These are phyloP conservation scores for Drosophila kanapiae DNA, from an alignment of 1,140 invertebrate genomes.

Conservation along the genomic window DNA sequence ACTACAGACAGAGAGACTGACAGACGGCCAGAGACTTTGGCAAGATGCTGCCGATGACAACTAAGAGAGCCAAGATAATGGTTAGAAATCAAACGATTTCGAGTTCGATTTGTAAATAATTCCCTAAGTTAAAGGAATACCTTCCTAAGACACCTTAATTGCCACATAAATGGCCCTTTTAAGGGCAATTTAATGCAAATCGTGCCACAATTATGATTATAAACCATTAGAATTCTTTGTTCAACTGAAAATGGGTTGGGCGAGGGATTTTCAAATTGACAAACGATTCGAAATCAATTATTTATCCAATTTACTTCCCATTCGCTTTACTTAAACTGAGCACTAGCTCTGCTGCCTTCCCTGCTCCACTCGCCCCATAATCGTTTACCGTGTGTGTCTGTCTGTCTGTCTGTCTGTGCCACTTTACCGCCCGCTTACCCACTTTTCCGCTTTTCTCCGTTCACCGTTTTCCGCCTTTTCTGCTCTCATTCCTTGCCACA, in stretches of 20 bases:
- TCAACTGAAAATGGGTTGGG: no score
- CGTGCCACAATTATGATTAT: neutral
- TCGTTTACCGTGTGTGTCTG: neutral
- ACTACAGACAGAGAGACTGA: slow-evolving; percentile 8
- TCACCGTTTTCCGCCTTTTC: no score
- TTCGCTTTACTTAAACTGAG: neutral
- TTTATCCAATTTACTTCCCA: slow-evolving; percentile 12
- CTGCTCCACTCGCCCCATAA: neutral
- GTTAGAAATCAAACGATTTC: no score
- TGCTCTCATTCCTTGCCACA: no score
- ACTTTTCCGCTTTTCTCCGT: no score
- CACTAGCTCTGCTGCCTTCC: neutral
- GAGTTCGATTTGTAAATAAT: no score
- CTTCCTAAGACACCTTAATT: no score
- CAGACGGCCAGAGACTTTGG: slow-evolving; percentile 5
- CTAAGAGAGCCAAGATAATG: no score
- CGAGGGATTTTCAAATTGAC: slow-evolving; percentile 10
- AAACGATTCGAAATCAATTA: slow-evolving; percentile 19
- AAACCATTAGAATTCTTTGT: neutral
- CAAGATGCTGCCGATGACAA: slow-evolving; percentile 15
- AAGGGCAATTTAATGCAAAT: neutral
- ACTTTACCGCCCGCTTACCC: neutral
- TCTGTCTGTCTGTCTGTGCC: neutral
- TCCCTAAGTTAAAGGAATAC: no score
- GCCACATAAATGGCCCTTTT: no score